Base-by-base conservation (phyloP, 2,113 vertebrate genomes). In the Oenanthe oenanthe region DNA sequence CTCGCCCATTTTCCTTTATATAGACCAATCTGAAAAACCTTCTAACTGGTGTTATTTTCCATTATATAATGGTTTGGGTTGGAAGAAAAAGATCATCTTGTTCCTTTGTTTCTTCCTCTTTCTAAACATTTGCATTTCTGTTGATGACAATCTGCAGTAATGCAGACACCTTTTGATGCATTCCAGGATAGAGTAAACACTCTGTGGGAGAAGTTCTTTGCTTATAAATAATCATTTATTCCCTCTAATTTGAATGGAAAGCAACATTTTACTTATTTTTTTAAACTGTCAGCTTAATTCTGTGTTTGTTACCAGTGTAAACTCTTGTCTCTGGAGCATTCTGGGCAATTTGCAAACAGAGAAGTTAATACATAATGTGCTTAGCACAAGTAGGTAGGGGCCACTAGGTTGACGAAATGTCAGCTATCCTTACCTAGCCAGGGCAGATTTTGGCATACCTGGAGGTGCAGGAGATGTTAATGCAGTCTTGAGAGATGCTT, bases 51-150 rank as follows among this genome's bases (percentile, higher is more conserved):
- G 18, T 78, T 63, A 57, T 65, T 92, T 95, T 78, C 66, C 48
- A 65, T 67, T 73, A 12, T 0, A 5, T 63, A 62, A 36, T 56
- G 63, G 31, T 56, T 76, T 48, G 31, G 15, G 7, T 43, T 83
- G 56, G 42, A 76, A 56, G 31, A 31, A 70, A 70, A 40, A 70
- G 26, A 50, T 70, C 25, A 16, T 31, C 34, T 76, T 56, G 42
- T 89, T 76, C 71, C 26, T 83, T 9, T 32, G 78, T 63, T 88
- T 75, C 43, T 86, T 45, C 13, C 17, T 87, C 53, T 81, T 81
- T 82, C 70, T 72, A 93, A 96, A 78, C 45, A 45, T 77, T 84
- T 78, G 63, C 61, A 61, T 81, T 77, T 78, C 79, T 81, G 47
- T 74, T 60, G 43, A 34, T 84, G 86, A 53, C 28, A 57, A 60